These are phyloP conservation scores for Pseudomyrmex dendroicus DNA, from an alignment of 1,140 invertebrate genomes.

Conservation along the genomic window DNA sequence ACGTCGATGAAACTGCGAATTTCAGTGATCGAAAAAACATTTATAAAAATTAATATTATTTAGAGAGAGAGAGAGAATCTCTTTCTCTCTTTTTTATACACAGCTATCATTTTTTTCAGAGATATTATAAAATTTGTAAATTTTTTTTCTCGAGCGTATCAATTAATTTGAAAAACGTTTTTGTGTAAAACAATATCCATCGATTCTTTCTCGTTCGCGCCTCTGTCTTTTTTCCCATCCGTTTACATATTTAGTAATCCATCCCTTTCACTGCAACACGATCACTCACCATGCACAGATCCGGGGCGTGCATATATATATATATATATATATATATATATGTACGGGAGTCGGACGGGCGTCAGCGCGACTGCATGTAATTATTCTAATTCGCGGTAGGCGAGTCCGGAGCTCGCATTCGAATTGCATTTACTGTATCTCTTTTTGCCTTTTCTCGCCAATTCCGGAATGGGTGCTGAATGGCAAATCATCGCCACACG, in stretches of 20 bases:
- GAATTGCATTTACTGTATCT: conserved; percentile 75
- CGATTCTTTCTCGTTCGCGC: background rate
- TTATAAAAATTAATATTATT: too few relatives aligned
- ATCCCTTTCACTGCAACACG: conserved; percentile 24
- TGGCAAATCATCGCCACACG: conserved; percentile 48
- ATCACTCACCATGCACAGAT: background rate
- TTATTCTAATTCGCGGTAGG: conserved; percentile 78
- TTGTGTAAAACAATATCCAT: background rate
- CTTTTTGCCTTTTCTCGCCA: conserved; percentile 69
- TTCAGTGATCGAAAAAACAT: too few relatives aligned
- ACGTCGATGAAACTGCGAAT: background rate
- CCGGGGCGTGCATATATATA: background rate
- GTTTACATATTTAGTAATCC: conserved; percentile 36
- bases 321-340: background rate
- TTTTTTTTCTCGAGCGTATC: background rate
- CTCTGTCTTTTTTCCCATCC: background rate
- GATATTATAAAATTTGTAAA: background rate
- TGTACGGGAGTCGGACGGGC: background rate
- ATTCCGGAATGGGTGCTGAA: conserved; percentile 57
- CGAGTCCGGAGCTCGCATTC: conserved; percentile 69
- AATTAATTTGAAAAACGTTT: background rate
- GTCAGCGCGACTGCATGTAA: conserved; percentile 74
- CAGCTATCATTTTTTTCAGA: too few relatives aligned
- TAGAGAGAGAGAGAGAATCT: too few relatives aligned
- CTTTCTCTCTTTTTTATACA: too few relatives aligned